Base-by-base conservation (phyloP, 2,888 invertebrate species). In the Cheilosia vernalis region DNA sequence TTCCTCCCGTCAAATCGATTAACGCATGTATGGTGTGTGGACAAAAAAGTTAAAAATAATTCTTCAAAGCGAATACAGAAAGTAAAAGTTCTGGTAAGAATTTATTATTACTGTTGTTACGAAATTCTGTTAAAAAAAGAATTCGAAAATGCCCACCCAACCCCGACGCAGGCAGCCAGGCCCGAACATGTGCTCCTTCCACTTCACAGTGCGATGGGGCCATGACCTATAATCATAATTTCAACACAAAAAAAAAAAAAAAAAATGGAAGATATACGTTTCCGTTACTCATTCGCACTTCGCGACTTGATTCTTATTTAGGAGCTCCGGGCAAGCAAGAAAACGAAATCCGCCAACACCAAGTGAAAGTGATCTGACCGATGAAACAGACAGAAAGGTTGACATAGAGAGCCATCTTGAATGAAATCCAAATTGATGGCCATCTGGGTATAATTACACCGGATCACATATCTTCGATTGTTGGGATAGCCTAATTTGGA, bases 331-430 rank as follows among this genome's bases (percentile, higher is more conserved):
- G 1, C 27, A 56, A 55, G 53, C 44, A 74, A 44, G 49, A 84
- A 79, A 85, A 80, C 58, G 37, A 70, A 80, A 84, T 80, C 70
- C 77, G 77, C 85, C 85, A 77, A 81, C 81, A 72, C 81, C 81
- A 81, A 85, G 85, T 85, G 85, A 85, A 85, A 85, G 85, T 85
- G 81, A 85, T 85, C 76, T 70, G 79, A 70, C 64, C 76, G 24
- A 61, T 55, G 49, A 30, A 72, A 51, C 33, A 56, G 72, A 77
- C 17, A 40, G 17, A 51, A 66, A 51, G 37, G 55, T 51, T 66
- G 70, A 63, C 78, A 66, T 58, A 72, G 61, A 66, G 60, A 63
- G 17, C 44, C 51, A 17, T 24, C 27, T 40, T 44, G n/a, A 77
- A 63, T 64, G 70, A 72, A 70, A 69, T 64, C 17, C 60, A 40